These are phyloP conservation scores for Cheilosia scutellata DNA, from an alignment of 2,888 invertebrate species.

Conservation along the genomic window DNA sequence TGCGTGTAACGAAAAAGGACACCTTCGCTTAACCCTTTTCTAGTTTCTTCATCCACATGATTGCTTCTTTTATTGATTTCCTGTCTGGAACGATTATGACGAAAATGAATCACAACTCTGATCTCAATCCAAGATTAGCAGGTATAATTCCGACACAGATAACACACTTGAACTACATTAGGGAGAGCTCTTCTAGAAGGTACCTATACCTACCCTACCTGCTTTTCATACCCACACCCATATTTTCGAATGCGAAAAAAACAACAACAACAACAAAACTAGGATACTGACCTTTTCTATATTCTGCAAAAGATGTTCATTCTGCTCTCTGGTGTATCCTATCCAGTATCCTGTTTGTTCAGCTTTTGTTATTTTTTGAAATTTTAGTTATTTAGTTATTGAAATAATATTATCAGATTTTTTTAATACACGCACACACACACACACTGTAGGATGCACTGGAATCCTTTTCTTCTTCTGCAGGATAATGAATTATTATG, in stretches of 20 bases:
- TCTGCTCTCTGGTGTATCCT: slow-evolving; percentile 1
- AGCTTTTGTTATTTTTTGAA: slow-evolving; percentile 46
- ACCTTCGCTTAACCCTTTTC: background rate
- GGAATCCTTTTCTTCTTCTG: slow-evolving; percentile 37
- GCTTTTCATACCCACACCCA: slow-evolving; percentile 56
- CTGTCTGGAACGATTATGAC: background rate
- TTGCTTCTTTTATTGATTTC: too few species aligned
- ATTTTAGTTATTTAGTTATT: slow-evolving; percentile 47
- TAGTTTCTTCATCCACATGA: too few species aligned
- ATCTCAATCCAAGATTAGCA: slow-evolving; percentile 28
- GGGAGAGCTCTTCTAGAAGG: background rate
- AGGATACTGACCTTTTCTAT: slow-evolving; percentile 73
- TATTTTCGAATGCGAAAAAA: slow-evolving; percentile 54
- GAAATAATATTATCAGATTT: slow-evolving; percentile 8
- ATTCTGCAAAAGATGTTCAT: slow-evolving; percentile 17
- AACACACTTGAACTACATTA: background rate
- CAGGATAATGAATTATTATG: slow-evolving; percentile 58
- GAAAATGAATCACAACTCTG: background rate
- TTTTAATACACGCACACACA: background rate
- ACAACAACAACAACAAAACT: slow-evolving; percentile 61
- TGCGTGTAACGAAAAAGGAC: background rate
- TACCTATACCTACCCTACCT: background rate
- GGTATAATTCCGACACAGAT: slow-evolving; percentile 16
- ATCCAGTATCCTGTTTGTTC: slow-evolving; percentile 54
- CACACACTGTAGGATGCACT: slow-evolving; percentile 22